Percentiles rank a stretch among this genome's conserved stretches.
phyloP scores from a whole-genome alignment of 2,888 invertebrate genomes.

The Andrena hattorfiana region DNA sequence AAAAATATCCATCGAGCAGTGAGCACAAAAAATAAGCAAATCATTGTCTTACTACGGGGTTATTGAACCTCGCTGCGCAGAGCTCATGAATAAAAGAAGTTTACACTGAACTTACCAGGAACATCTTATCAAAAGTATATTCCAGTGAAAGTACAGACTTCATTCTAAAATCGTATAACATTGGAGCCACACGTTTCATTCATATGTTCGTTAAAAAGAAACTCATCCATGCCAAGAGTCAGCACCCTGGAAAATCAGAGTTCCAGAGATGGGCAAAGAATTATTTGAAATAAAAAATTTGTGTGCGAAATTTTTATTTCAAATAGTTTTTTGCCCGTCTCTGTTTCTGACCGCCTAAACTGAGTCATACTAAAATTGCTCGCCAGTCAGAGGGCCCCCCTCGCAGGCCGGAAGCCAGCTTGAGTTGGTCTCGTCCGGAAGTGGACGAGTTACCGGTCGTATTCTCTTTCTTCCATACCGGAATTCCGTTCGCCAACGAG shows the following conservation, averaged over 20 bases:
- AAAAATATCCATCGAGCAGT: neutral
- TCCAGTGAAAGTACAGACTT: neutral
- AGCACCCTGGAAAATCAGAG: neutral
- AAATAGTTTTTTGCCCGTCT: too few species aligned
- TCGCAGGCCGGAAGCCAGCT: conserved; percentile 76
- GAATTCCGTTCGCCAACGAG: conserved; percentile 55
- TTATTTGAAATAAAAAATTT: too few species aligned
- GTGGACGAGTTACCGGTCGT: conserved; percentile 43
- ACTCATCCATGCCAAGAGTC: neutral
- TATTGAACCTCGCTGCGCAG: neutral
- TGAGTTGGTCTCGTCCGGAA: conserved; percentile 73
- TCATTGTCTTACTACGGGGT: neutral
- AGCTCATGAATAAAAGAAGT: neutral
- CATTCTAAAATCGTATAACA: neutral
- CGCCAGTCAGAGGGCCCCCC: conserved; percentile 69
- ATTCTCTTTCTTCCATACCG: conserved; percentile 46
- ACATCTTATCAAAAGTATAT: neutral
- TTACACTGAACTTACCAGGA: neutral
- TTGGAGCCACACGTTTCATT: too few species aligned
- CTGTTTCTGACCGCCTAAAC: neutral
- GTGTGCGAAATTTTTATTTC: too few species aligned
- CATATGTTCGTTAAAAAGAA: neutral
- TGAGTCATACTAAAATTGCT: neutral
- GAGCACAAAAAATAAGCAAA: neutral
- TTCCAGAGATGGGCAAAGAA: too few species aligned